These are phyloP conservation scores for Tetrao urogallus DNA, from an alignment of 2,113 vertebrate species.

Conservation along the genomic window DNA sequence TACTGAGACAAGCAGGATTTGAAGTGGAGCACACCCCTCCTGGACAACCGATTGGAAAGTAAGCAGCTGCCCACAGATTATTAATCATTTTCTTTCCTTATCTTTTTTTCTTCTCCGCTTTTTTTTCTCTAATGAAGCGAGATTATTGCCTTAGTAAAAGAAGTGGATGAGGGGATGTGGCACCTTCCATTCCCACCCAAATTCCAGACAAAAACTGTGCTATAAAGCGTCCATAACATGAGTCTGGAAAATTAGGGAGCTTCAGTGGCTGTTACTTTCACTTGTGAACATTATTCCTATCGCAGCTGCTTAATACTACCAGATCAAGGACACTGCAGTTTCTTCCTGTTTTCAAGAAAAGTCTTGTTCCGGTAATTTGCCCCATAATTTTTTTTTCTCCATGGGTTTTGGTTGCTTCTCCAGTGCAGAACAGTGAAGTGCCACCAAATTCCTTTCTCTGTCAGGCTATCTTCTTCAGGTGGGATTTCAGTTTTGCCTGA, in stretches of 20 bases:
- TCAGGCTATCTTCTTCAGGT: not conserved
- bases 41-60: constrained; percentile 86
- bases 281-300: not conserved
- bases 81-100: constrained; percentile 28
- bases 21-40: constrained; percentile 91
- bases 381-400: not conserved
- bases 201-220: constrained; percentile 4
- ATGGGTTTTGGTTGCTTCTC: not conserved
- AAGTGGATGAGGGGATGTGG: not conserved
- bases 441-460: not conserved
- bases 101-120: not conserved
- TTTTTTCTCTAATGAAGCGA: constrained; percentile 20
- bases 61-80: constrained; percentile 68
- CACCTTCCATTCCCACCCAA: constrained; percentile 4
- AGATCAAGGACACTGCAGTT: not conserved
- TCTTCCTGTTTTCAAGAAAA: not conserved
- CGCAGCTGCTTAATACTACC: not conserved
- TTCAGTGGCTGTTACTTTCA: not conserved
- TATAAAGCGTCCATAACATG: not conserved
- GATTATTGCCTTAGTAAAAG: not conserved
- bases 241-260: not conserved
- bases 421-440: not conserved
- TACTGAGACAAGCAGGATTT: constrained; percentile 93
- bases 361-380: not conserved
- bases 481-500: not conserved